Conservation (phyloP, 2,797 vertebrate genomes). For the Synaphobranchus kaupii region DNA sequence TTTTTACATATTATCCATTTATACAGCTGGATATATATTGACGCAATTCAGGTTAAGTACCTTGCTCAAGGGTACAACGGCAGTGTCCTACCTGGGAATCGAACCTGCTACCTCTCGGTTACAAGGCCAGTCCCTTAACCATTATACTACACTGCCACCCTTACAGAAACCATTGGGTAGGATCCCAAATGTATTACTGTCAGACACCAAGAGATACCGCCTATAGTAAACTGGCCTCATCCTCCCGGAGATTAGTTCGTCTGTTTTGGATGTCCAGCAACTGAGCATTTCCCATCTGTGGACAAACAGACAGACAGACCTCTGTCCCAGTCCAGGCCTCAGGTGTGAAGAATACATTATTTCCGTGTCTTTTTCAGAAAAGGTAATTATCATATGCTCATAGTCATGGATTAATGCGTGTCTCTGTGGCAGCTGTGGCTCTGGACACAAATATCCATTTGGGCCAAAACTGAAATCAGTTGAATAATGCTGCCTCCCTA, state of each 20-base stretch:
- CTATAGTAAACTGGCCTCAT: neutral
- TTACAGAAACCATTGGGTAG: neutral
- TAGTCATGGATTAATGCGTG: neutral
- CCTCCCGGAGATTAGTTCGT: neutral
- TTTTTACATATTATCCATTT: too few relatives aligned
- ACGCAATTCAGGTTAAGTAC: too few relatives aligned
- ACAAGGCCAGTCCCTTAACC: too few relatives aligned
- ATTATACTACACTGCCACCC: too few relatives aligned
- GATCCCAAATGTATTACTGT: neutral
- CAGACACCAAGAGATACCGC: neutral
- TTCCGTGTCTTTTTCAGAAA: neutral
- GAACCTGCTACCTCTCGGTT: too few relatives aligned
- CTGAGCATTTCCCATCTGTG: neutral
- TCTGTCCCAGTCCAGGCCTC: neutral
- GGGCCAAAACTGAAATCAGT: neutral
- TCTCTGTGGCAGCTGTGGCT: neutral
- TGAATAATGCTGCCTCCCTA: neutral
- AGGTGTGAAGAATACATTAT: neutral
- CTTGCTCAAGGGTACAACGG: too few relatives aligned
- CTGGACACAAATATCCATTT: neutral
- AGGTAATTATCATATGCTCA: neutral
- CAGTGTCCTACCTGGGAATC: too few relatives aligned
- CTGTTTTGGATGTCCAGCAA: neutral
- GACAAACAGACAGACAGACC: neutral
- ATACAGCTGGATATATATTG: too few relatives aligned